Base-by-base conservation (phyloP, 2,888 invertebrate species). In the Charanyca ferruginea region DNA sequence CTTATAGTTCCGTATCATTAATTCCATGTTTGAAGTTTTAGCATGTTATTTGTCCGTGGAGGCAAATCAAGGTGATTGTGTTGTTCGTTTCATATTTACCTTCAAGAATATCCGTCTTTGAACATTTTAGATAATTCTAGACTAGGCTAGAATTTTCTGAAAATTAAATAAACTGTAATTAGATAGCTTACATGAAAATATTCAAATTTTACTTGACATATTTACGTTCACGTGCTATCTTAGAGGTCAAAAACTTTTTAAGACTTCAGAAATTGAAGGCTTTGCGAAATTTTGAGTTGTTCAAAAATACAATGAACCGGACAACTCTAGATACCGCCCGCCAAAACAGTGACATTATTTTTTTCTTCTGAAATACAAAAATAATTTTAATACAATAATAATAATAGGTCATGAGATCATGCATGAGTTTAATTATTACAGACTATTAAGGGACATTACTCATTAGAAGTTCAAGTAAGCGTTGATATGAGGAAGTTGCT, bases 21-120 rank as follows among this genome's bases (percentile, higher is more conserved):
- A 7, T 41, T 25, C 18, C 9, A 5, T 59, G 65, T 75, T 70
- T 47, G 7, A 28, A 61, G 32, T 55, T 61, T 25, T 28, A 61
- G 62, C 71, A 70, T 44, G 76, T 59, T 75, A 59, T 75, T 70
- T 62, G 61, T 22, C 55, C 62, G 55, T 71, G 61, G 23, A 44
- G 16, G 32, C 45, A 53, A 47, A 53, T 13, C 59, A 75, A 76
- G 66, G 66, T 75, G 59, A 76, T 54, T 32, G 28, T 38, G 28
- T 23, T 23, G 38, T 47, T 60, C 23, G 25, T 49, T 28, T 42
- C 22, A 20, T 32, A 38, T 65, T 53, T 59, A 57, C 18, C 13
- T 41, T 6, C 23, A 62, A 55, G n/a, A 44, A 58, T 48, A n/a
- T 41, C n/a, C 1, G n/a, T 2, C 6, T n/a, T n/a, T 6, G 23